These are phyloP conservation scores for Drosophila carrolli DNA, from an alignment of 1,140 invertebrate genomes.

Conservation along the genomic window DNA sequence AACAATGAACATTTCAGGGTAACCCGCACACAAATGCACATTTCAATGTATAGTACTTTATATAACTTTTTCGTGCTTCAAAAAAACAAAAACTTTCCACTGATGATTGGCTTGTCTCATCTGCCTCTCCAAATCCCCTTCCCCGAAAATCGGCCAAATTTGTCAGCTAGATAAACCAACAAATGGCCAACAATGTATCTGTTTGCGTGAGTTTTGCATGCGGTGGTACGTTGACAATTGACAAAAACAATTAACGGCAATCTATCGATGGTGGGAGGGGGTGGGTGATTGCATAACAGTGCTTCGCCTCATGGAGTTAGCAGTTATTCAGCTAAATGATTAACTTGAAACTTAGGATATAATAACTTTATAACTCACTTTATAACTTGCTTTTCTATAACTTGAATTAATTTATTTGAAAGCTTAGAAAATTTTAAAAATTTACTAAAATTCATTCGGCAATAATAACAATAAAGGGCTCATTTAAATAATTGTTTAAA, in stretches of 20 bases:
- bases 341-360: background rate
- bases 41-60: conserved; percentile 1
- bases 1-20: conserved; percentile 26
- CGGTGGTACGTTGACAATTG: conserved; percentile 33
- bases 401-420: too few species aligned
- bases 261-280: conserved; percentile 13
- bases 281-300: conserved; percentile 17
- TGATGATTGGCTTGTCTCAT: conserved; percentile 57
- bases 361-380: background rate
- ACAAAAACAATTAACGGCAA: conserved; percentile 50
- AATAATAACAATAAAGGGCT: too few species aligned
- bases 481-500: too few species aligned
- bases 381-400: too few species aligned
- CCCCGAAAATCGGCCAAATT: conserved; percentile 29
- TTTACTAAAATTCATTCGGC: too few species aligned
- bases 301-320: conserved; percentile 9
- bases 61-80: background rate
- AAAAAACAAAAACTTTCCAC: conserved; percentile 56
- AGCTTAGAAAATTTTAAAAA: too few species aligned
- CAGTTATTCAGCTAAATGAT: background rate
- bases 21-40: conserved; percentile 8
- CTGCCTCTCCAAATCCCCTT: background rate
- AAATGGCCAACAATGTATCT: conserved; percentile 35
- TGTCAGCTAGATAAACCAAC: conserved; percentile 50
- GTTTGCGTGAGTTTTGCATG: conserved; percentile 46